Base-by-base conservation (phyloP, 2,113 vertebrate genomes). In the Tichodroma muraria region DNA sequence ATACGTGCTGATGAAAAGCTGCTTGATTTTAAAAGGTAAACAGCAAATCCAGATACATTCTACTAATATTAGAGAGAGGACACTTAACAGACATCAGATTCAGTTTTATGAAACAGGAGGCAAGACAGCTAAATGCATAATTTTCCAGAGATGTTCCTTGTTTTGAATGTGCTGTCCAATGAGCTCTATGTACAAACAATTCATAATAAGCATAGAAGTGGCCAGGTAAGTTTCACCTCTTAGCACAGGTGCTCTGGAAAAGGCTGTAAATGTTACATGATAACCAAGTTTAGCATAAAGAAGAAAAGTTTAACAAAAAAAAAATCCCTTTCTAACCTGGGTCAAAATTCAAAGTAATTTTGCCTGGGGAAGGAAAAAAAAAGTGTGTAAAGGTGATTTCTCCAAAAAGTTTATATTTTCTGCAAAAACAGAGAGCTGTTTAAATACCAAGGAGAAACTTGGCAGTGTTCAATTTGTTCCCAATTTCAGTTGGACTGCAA, bases 381-480 rank as follows among this genome's bases (percentile, higher is more conserved):
- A 22, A 27, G 14, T 11, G 9, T 3, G 25, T 63, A 80, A 81
- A 81, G 64, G 80, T 90, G 68, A 53, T 88, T 87, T 70, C 47
- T 95, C 13, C 38, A 86, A 89, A 66, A 28, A 19, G 35, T 89
- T 93, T 81, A 10, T 93, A 30, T 87, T 77, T 88, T 72, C 77
- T 93, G 23, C 89, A 66, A 81, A 88, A 92, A 64, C 80, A 79
- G 53, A 73, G 85, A 90, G 38, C 70, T 91, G 21, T 95, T 93
- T 82, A 93, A 94, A 84, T 81, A 94, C 64, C 47, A 76, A 63
- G 71, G 64, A 91, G 44, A 81, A 93, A 88, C 59, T 81, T 92
- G 59, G 65, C 65, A 70, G 9, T 4, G 22, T 78, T 93, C 28
- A 21, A 4, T 81, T 66, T 6, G 22, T 89, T 93, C 69, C 91